Percentiles rank a stretch among this genome's conserved stretches.
Conservation (phyloP, 2,888 invertebrate species). For the Cantharis nigra region DNA sequence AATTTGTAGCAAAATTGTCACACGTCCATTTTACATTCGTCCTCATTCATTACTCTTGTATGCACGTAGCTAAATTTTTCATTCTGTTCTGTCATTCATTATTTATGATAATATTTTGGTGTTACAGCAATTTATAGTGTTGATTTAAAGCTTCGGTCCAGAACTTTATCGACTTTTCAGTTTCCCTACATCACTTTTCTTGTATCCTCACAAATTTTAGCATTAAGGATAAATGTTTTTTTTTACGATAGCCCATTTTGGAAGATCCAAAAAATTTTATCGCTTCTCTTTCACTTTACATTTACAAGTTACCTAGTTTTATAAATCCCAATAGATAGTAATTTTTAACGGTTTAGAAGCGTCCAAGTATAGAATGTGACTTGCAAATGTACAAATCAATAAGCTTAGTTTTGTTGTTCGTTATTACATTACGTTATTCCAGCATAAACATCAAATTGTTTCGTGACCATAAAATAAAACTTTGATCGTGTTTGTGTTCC, state of each 20-base stretch:
- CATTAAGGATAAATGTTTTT: not conserved
- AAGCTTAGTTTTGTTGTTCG: slow-evolving; percentile 13
- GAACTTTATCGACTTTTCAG: not conserved
- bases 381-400: slow-evolving; percentile 15
- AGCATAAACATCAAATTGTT: slow-evolving; percentile 28
- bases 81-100: not conserved
- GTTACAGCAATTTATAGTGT: not conserved
- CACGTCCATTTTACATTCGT: not conserved
- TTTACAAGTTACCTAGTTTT: not conserved
- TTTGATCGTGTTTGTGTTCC: slow-evolving; percentile 31
- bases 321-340: not conserved
- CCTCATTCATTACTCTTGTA: not conserved
- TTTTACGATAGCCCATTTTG: not conserved
- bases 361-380: slow-evolving; percentile 10
- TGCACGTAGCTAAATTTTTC: not conserved
- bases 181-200: not conserved
- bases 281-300: not conserved
- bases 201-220: not conserved
- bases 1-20: not conserved
- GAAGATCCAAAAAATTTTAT: not conserved
- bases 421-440: slow-evolving; percentile 27
- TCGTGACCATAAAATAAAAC: slow-evolving; percentile 32
- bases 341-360: not conserved
- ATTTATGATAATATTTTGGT: not conserved
- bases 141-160: not conserved